These are phyloP conservation scores for Liparis tanakae DNA, from an alignment of 2,797 vertebrate species.

Conservation along the genomic window DNA sequence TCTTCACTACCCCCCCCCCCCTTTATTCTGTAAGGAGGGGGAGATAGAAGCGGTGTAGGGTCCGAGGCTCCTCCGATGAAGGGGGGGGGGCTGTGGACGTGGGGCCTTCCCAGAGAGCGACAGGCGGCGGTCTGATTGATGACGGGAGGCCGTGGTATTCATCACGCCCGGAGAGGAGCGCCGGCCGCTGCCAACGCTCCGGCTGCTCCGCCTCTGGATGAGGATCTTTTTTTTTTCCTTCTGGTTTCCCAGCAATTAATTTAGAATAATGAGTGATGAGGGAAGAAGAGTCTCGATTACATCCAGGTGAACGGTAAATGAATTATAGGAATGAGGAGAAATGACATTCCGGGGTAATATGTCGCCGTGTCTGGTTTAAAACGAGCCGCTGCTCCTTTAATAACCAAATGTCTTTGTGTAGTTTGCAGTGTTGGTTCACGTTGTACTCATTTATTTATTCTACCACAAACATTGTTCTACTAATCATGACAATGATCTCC, in stretches of 20 bases:
- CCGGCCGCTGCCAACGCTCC: conserved; percentile 50
- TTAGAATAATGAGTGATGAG: conserved; percentile 50
- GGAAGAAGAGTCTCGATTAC: conserved; percentile 17
- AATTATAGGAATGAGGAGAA: conserved; percentile 32
- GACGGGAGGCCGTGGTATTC: conserved; percentile 67
- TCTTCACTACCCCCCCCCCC: not conserved
- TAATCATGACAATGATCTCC: not conserved
- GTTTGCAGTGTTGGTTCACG: not conserved
- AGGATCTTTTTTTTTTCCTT: conserved; percentile 11
- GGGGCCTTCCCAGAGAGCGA: conserved; percentile 54
- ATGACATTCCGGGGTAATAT: conserved; percentile 16
- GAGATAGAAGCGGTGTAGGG: not conserved
- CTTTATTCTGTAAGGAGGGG: not conserved
- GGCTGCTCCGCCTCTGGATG: conserved; percentile 42
- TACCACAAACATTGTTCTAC: not conserved
- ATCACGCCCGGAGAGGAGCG: conserved; percentile 68
- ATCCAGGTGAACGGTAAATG: conserved; percentile 40
- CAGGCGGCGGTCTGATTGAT: conserved; percentile 75
- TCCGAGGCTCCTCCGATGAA: conserved; percentile 27
- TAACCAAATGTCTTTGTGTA: not conserved
- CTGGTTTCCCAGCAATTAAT: conserved; percentile 53
- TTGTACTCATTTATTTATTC: not conserved
- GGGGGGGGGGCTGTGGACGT: conserved; percentile 39
- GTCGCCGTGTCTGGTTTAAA: not conserved
- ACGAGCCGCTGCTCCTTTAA: conserved; percentile 5